phyloP scores from a whole-genome alignment of 2,888 invertebrate genomes.

The Gnatocerus cornutus region DNA sequence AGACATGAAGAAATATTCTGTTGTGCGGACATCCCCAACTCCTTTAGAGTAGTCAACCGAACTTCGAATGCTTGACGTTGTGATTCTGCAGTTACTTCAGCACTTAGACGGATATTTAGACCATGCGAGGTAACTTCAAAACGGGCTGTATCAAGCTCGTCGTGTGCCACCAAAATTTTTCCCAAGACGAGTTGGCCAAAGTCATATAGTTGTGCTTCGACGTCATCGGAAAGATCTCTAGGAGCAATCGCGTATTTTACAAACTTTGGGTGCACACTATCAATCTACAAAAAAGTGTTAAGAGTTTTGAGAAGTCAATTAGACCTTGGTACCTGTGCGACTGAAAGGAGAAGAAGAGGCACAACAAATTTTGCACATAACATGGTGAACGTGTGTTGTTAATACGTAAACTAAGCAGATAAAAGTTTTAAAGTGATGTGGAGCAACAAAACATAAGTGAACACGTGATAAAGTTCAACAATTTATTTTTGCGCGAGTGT shows the following conservation, averaged over 20 bases:
- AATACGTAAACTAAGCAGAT: too few species aligned
- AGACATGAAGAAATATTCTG: conserved; percentile 21
- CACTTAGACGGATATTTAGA: conserved; percentile 1
- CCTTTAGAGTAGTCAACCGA: conserved; percentile 3
- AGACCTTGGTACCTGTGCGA: too few species aligned
- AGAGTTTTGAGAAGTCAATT: too few species aligned
- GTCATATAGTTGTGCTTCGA: conserved; percentile 3
- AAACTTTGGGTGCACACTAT: neutral
- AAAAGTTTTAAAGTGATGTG: too few species aligned
- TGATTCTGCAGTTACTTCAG: neutral
- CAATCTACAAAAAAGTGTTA: neutral
- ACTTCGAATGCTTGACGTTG: neutral
- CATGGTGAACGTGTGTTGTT: too few species aligned
- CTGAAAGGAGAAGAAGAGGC: too few species aligned
- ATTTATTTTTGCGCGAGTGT: too few species aligned
- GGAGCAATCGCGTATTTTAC: neutral
- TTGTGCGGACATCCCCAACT: neutral
- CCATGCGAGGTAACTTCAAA: neutral
- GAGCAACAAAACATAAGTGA: too few species aligned
- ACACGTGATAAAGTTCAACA: too few species aligned
- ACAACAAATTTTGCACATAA: too few species aligned
- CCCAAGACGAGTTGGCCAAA: conserved; percentile 5
- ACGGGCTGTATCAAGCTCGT: neutral
- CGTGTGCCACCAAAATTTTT: conserved; percentile 6
- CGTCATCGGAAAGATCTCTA: conserved; percentile 10